Evolutionary conservation across 2,113 vertebrate species (phyloP), one percentile per base, ranked within the genome.

Genomic region (Pollimyrus isidori): DNA sequence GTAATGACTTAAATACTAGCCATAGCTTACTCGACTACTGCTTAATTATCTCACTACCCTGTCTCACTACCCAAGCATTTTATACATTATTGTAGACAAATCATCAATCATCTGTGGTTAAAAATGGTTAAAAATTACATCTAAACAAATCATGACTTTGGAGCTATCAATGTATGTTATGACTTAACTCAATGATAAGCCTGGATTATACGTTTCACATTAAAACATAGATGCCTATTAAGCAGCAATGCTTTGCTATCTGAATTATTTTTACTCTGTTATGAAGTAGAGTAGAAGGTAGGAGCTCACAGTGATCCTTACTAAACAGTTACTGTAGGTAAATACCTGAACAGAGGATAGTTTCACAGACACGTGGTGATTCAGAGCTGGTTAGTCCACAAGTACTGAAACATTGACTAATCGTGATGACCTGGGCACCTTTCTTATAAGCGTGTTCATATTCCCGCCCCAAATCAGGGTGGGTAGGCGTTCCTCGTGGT

Each of bases 391-490:
- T 88, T 80, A 88, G 87, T 83, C 91, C 35, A 86, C 86, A 17
- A 84, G 39, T 52, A 10, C 39, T 89, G 35, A 85, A 56, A 90
- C 82, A 93, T 48, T 89, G 89, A 92, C 90, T 90, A 90, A 92
- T 91, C 87, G n/a, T 30, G 62, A 56, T 91, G 89, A 93, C 90
- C 86, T 86, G 88, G 52, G 90, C 84, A 90, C 65, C 45, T 86
- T 50, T 89, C 90, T 94, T 95, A 93, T 95, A 95, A 89, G 88
- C 58, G 7, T 56, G 9, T 48, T 30, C 84, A 23, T 48, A 53
- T 53, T 30, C 69, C 88, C 89, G 89, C 87, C 82, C 89, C 11
- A 83, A 30, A 69, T 42, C 46, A 21, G 9, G 42, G 23, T 69
- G 52, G 86, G 87, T 26, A n/a, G 42, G 13, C 7, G 45, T 35